Base-by-base conservation (phyloP, 1,140 invertebrate species). In the Triops cancriformis region DNA sequence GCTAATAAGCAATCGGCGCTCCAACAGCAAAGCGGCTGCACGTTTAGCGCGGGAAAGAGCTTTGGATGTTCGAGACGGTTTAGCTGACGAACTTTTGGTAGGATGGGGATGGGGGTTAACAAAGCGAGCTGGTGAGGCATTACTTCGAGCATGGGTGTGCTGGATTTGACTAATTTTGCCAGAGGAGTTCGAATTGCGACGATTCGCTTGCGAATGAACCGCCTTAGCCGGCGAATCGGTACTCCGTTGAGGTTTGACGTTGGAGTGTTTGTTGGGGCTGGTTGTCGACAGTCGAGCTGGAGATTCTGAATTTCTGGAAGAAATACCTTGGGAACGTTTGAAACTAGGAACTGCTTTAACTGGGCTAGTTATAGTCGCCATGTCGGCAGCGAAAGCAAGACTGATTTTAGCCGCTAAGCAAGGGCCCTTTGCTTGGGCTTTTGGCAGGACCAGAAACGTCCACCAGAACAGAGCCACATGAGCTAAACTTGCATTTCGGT, bases 1-100 rank as follows among this genome's bases (percentile, higher is more conserved):
- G n/a, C 43, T 14, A 26, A 78, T 74, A 14, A 78, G 73, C 31
- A 78, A 45, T 41, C 73, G 27, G 10, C 77, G 73, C 42, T 78
- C 77, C 6, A 43, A 43, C 72, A 78, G 26, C 72, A 78, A 27
- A 6, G 27, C 73, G n/a, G 26, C 72, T n/a, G 41, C 64, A 26
- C 77, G 72, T 45, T 78, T 78, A 10, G 75, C 11, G 75, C 42
- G 42, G 43, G 42, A 45, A 76, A 42, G 4, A 26, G 74, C 45
- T 51, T 76, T 64, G 31, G 74, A 37, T 75, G 26, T 37, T 10
- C 74, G 27, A 26, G 73, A 28, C 26, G 75, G 26, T 51, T 43
- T n/a, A 12, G 42, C 27, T 14, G 42, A 11, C n/a, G 51, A 64
- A 23, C 6, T 64, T 64, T 64, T 64, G 6, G 51, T 23, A 6